These are phyloP conservation scores for Alviniconcha strummeri DNA, from an alignment of 2,888 invertebrate genomes.

Conservation along the genomic window DNA sequence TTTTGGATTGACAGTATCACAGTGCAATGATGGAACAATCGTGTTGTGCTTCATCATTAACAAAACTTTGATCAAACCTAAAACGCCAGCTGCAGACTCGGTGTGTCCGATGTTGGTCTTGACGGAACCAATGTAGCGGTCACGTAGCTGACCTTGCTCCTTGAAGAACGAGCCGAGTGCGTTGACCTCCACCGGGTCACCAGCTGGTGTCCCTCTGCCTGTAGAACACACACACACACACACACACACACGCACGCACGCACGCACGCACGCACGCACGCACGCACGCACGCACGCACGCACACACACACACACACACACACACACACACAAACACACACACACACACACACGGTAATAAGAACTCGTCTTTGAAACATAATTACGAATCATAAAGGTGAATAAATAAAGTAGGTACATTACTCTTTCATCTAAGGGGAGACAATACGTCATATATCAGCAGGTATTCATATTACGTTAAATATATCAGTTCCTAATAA, in stretches of 20 bases:
- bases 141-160: background rate
- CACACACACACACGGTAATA: no score
- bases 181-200: conserved; percentile 56
- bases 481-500: no score
- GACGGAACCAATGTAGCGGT: conserved; percentile 55
- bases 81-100: conserved; percentile 59
- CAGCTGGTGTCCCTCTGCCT: conserved; percentile 57
- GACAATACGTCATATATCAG: no score
- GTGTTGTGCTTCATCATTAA: conserved; percentile 58
- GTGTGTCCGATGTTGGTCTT: conserved; percentile 63
- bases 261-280: conserved; percentile 35
- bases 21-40: conserved; percentile 53
- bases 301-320: no score
- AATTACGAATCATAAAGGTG: no score
- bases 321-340: no score
- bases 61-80: conserved; percentile 58
- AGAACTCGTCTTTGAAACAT: no score
- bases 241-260: no score
- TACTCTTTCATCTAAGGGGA: no score
- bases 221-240: background rate
- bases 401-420: no score
- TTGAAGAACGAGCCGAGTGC: conserved; percentile 46
- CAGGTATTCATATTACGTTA: no score
- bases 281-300: no score
- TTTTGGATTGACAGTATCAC: conserved; percentile 48